A percentile compares a stretch with the other conserved stretches of the same genome.
Evolutionary conservation across 2,888 invertebrate genomes (phyloP).

Genomic region (Drosophila histrio): DNA sequence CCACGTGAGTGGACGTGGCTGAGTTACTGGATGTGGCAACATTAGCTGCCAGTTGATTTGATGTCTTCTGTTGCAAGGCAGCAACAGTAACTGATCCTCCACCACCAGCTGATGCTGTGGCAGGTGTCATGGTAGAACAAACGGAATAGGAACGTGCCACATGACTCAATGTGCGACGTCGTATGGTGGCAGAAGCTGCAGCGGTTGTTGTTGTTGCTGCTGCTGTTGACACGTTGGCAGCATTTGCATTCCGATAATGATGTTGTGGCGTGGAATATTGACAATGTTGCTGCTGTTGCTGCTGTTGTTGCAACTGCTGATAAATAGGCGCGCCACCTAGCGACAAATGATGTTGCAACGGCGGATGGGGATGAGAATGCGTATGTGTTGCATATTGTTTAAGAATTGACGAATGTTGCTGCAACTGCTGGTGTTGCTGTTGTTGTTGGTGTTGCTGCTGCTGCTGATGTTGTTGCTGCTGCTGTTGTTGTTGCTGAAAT

Average conservation of each 20-base stretch:
- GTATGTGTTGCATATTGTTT: conserved; percentile 29
- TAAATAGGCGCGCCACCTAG: conserved; percentile 84
- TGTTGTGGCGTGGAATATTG: conserved; percentile 79
- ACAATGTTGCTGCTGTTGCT: conserved; percentile 50
- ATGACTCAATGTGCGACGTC: conserved; percentile 80
- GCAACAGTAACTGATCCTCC: conserved; percentile 15
- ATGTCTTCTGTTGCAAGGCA: conserved; percentile 28
- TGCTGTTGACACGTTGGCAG: background rate
- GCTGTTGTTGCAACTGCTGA: conserved; percentile 43
- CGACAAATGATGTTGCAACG: conserved; percentile 81
- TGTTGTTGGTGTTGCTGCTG: conserved; percentile 77
- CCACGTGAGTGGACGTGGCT: conserved; percentile 16
- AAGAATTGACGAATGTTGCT: conserved; percentile 34
- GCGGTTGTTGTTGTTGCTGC: conserved; percentile 35
- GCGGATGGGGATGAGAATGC: conserved; percentile 64
- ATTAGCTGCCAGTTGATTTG: conserved; percentile 4
- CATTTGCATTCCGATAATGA: conserved; percentile 56
- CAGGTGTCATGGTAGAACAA: conserved; percentile 63
- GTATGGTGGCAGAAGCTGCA: conserved; percentile 71
- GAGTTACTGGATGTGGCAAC: conserved; percentile 32
- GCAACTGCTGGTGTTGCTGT: conserved; percentile 60
- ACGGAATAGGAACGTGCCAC: conserved; percentile 81
- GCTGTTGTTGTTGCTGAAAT: conserved; percentile 62
- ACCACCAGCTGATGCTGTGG: conserved; percentile 8
- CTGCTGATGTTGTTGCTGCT: conserved; percentile 46